Base-by-base conservation (phyloP, 2,797 vertebrate genomes). In the Tangara arthus region DNA sequence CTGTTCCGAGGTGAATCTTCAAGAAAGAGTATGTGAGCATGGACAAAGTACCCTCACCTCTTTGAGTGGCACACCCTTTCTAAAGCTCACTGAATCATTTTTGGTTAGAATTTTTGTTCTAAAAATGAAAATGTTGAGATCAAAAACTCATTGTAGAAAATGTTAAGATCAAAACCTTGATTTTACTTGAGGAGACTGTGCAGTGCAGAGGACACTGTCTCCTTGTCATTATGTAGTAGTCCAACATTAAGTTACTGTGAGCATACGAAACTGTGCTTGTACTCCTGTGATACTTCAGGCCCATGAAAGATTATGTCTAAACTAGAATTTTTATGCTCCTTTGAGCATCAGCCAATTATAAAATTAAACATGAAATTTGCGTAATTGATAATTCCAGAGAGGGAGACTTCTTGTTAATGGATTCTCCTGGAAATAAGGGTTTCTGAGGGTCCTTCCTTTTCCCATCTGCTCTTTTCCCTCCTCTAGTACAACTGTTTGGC, bases 341-440 rank as follows among this genome's bases (percentile, higher is more conserved):
- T 52, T 94, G 87, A 91, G 94, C 64, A 85, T 64, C 60, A 94
- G 73, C 50, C 91, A 93, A 21, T 72, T 96, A 34, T 72, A 96
- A 80, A 97, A 94, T 93, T 92, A 95, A 90, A 87, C 39, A 59
- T 96, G 81, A 97, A 92, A 91, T 97, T 91, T 93, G 73, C 68
- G n/a, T 94, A 88, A 91, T 86, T 95, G 82, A 91, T 96, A 94
- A 92, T 90, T 95, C 34, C 73, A 72, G 52, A 93, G 35, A 94
- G 69, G 46, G 94, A 91, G 49, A 91, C 80, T 96, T 97, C 91
- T 90, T 96, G 90, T 95, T 89, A 96, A 82, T 57, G 32, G 22
- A 23, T 90, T 96, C 63, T 95, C 5, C 86, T 96, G 84, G 93
- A 96, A 97, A 93, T 60, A 18, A 78, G 61, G 44, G 65, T 90